A percentile compares a stretch with the other conserved stretches of the same genome.
These are phyloP conservation scores for Eurosta solidaginis DNA, from an alignment of 1,140 invertebrate species.

Conservation along the genomic window DNA sequence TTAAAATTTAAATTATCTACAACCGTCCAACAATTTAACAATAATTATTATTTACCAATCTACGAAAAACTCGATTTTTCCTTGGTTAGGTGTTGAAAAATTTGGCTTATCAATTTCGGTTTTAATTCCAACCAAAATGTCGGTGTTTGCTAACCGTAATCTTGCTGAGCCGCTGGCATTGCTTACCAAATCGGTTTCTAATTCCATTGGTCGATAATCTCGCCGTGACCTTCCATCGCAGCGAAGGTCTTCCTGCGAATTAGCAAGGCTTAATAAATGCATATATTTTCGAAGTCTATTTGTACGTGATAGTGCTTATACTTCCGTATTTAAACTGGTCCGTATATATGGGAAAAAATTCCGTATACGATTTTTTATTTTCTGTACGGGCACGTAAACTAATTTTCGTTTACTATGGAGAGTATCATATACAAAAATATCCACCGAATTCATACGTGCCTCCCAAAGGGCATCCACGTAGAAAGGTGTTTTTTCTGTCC, in stretches of 20 bases:
- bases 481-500: too few species aligned
- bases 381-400: too few species aligned
- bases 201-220: slow-evolving; percentile 87
- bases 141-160: slow-evolving; percentile 85
- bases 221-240: slow-evolving; percentile 83
- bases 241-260: slow-evolving; percentile 80
- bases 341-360: background rate
- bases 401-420: too few species aligned
- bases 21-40: background rate
- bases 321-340: too few species aligned
- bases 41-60: slow-evolving; percentile 68
- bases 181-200: slow-evolving; percentile 87
- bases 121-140: slow-evolving; percentile 91
- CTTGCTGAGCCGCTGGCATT: slow-evolving; percentile 90
- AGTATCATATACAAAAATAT: too few species aligned
- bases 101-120: slow-evolving; percentile 84
- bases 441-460: too few species aligned
- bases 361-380: background rate
- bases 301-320: too few species aligned
- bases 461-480: too few species aligned
- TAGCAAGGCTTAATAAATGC: background rate
- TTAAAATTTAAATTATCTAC: background rate
- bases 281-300: background rate
- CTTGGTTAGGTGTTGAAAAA: slow-evolving; percentile 74
- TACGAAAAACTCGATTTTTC: slow-evolving; percentile 93